A percentile compares a stretch with the other conserved stretches of the same genome.
These are phyloP conservation scores for Pomatostomus ruficeps DNA, from an alignment of 2,113 vertebrate genomes.

Conservation along the genomic window DNA sequence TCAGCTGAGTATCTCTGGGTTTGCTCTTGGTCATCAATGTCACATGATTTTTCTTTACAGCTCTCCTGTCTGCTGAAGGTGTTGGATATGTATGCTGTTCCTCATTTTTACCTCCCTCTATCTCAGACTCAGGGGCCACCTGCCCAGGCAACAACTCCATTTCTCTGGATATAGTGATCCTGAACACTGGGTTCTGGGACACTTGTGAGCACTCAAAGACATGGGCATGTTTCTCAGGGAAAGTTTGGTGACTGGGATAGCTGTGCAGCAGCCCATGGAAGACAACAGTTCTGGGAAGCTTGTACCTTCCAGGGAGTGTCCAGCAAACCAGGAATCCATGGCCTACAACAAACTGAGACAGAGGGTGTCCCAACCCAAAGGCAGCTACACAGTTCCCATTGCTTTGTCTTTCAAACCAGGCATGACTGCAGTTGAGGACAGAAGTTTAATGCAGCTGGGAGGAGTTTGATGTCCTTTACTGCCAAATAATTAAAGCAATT, in stretches of 20 bases:
- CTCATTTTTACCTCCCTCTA: background rate
- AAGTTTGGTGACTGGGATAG: background rate
- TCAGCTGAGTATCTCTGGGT: background rate
- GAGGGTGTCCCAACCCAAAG: background rate
- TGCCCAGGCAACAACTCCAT: background rate
- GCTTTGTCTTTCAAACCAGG: background rate
- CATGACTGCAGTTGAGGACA: background rate
- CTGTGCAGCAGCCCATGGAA: background rate
- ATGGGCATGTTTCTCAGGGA: accelerated
- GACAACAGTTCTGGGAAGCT: background rate
- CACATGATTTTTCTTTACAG: background rate
- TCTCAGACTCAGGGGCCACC: background rate
- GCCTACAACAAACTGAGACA: background rate
- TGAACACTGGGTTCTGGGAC: background rate
- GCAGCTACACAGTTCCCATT: background rate
- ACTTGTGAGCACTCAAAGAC: background rate
- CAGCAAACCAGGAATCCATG: background rate
- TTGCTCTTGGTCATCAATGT: background rate
- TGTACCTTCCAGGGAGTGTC: background rate
- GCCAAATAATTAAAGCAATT: background rate
- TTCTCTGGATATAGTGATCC: background rate
- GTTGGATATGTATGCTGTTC: background rate
- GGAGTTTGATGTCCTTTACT: background rate
- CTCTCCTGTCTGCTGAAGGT: background rate
- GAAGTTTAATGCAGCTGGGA: background rate